phyloP scores from a whole-genome alignment of 2,113 vertebrate species.

The Brachionichthys hirsutus region DNA sequence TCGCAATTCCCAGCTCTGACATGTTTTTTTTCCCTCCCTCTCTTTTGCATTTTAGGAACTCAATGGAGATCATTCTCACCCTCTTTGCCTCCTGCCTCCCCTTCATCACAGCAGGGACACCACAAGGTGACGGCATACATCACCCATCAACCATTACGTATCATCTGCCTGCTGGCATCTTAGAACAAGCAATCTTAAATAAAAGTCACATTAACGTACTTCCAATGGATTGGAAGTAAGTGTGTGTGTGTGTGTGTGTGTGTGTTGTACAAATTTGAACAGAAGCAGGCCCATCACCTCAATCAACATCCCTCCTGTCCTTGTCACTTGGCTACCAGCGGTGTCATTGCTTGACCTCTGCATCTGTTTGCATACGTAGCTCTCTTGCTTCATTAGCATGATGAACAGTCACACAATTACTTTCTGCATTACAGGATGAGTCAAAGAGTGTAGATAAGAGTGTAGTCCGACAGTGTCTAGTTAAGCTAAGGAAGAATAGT shows the following conservation, averaged over 20 bases:
- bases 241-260: neutral
- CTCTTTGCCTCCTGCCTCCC: constrained; percentile 13
- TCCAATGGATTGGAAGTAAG: constrained; percentile 11
- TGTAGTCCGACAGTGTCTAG: neutral
- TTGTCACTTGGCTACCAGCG: constrained; percentile 54
- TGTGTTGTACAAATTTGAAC: neutral
- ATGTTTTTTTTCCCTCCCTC: constrained; percentile 62
- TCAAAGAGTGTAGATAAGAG: constrained; percentile 9
- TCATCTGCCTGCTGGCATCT: constrained; percentile 56
- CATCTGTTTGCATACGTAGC: constrained; percentile 46
- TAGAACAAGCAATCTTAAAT: constrained; percentile 37
- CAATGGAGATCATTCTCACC: constrained; percentile 47
- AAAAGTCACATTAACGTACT: constrained; percentile 33
- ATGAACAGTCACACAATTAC: constrained; percentile 62
- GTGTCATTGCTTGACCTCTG: constrained; percentile 60
- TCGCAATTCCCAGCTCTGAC: constrained; percentile 69
- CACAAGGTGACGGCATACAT: constrained; percentile 72
- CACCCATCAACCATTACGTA: constrained; percentile 55
- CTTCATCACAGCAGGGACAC: constrained; percentile 50
- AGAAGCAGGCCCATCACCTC: constrained; percentile 3
- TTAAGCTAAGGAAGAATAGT: neutral
- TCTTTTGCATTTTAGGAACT: constrained; percentile 54
- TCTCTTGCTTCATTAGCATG: constrained; percentile 65
- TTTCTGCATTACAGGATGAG: constrained; percentile 37
- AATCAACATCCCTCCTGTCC: constrained; percentile 18